Base-by-base conservation (phyloP, 2,113 vertebrate species). In the Anser cygnoides region DNA sequence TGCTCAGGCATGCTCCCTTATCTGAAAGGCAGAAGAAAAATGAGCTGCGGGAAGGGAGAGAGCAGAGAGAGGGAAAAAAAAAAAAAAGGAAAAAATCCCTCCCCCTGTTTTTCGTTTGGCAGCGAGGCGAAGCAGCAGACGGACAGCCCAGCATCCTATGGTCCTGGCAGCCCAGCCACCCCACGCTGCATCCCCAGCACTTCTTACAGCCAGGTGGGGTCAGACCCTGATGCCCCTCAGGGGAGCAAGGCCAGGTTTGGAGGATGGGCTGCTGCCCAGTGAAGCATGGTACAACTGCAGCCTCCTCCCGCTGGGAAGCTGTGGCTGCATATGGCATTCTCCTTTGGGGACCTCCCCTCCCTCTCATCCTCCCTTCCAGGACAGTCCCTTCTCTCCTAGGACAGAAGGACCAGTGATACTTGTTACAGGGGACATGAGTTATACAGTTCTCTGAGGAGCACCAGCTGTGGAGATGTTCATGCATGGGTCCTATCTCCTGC, bases 1-100 rank as follows among this genome's bases (percentile, higher is more conserved):
- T 95, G 71, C 55, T 89, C 62, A 54, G 92, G 77, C 84, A 55
- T 14, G 3, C 29, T 93, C 29, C 79, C 81, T 97, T 97, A 96
- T 95, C 92, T 89, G 91, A 97, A 94, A 94, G 55, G 26, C 2
- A 9, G 84, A 94, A 96, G 89, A 96, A 97, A 96, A 97, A 96
- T 95, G 80, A 97, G 57, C 84, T 59, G 57, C 15, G 17, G 67
- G 73, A 95, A 71, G 17, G 33, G 44, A 89, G 68, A 78, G 0
- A n/a, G n/a, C 41, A 76, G 39, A 65, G 41, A 3, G 7, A 8
- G 22, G 29, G 16, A 10, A 9, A 61, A 55, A 31, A 8, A 2
- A 3, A 58, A 33, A 65, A 55, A 75, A 55, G 55, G 8, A 57
- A 74, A 49, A 93, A 91, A 84, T 54, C 20, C 62, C 39, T 71